A percentile compares a stretch with the other conserved stretches of the same genome.
phyloP scores from a whole-genome alignment of 1,140 invertebrate genomes.

The Drosophila seguyi region DNA sequence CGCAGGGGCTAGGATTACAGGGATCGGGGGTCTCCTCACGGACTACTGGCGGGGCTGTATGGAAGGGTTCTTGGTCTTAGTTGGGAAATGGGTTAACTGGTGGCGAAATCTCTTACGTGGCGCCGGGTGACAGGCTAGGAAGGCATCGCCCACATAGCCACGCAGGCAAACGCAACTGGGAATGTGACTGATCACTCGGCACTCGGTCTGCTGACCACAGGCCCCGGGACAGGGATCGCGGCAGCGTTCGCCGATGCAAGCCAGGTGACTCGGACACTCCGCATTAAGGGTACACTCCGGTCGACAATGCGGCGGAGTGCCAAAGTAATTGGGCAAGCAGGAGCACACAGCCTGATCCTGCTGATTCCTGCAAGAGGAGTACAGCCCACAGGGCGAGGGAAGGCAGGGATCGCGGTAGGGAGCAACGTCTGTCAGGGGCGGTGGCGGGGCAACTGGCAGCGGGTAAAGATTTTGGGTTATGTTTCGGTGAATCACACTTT shows the following conservation, averaged over 20 bases:
- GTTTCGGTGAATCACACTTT: background rate
- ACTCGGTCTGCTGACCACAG: slow-evolving; percentile 92
- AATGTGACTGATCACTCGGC: slow-evolving; percentile 93
- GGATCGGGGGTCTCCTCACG: slow-evolving; percentile 87
- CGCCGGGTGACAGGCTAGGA: slow-evolving; percentile 88
- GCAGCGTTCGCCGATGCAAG: slow-evolving; percentile 90
- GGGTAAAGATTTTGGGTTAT: slow-evolving; percentile 13
- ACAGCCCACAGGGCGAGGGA: slow-evolving; percentile 92
- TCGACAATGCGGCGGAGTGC: slow-evolving; percentile 91
- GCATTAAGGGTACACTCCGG: slow-evolving; percentile 91
- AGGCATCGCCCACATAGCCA: slow-evolving; percentile 92
- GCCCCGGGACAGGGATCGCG: slow-evolving; percentile 90
- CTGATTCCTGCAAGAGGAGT: slow-evolving; percentile 90
- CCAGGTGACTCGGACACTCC: slow-evolving; percentile 90
- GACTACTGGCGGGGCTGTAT: slow-evolving; percentile 44
- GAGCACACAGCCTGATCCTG: slow-evolving; percentile 90
- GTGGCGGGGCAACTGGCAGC: slow-evolving; percentile 48
- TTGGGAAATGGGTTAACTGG: background rate
- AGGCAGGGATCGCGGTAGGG: slow-evolving; percentile 87
- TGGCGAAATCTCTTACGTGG: slow-evolving; percentile 69
- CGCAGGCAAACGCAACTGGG: slow-evolving; percentile 91
- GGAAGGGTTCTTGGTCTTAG: slow-evolving; percentile 20
- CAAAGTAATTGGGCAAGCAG: slow-evolving; percentile 90
- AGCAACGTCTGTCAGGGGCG: slow-evolving; percentile 74
- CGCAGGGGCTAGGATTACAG: slow-evolving; percentile 79